Conservation (phyloP, 2,113 vertebrate genomes). For the Phaethon lepturus region DNA sequence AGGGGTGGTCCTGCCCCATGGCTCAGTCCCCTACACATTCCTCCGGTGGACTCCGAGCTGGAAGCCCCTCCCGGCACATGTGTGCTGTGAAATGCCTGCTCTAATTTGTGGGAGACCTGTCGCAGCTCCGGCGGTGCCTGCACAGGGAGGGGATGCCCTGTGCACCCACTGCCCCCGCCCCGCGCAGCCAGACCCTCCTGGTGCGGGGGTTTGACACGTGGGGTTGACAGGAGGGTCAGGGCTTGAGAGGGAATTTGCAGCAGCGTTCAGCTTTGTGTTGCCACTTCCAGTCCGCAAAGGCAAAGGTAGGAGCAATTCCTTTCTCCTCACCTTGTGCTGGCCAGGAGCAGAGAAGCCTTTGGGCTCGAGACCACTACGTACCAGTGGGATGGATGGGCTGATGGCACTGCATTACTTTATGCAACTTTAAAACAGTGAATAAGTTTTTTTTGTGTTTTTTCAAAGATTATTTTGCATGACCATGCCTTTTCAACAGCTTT, state of each 20-base stretch:
- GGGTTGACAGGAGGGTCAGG: not conserved
- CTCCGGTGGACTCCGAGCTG: not conserved
- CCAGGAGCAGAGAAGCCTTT: not conserved
- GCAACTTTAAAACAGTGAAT: not conserved
- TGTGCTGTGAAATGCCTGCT: not conserved
- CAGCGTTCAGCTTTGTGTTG: not conserved
- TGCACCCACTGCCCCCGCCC: not conserved
- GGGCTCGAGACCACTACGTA: fast-evolving
- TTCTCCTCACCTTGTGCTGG: not conserved
- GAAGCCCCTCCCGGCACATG: not conserved
- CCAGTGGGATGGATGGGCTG: not conserved
- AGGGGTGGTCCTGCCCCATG: not conserved
- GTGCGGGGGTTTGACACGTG: not conserved
- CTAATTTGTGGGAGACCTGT: not conserved
- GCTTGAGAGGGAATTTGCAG: not conserved
- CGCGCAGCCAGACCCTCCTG: not conserved
- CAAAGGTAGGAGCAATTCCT: not conserved
- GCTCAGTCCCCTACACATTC: not conserved
- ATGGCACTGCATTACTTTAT: not conserved
- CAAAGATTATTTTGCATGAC: not conserved
- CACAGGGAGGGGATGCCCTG: not conserved
- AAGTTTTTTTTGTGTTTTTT: not conserved
- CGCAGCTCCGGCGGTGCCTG: fast-evolving
- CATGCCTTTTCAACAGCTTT: not conserved
- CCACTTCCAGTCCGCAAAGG: not conserved